Evolutionary conservation across 2,888 invertebrate species (phyloP).

Genomic region (Darwinula stevensoni): DNA sequence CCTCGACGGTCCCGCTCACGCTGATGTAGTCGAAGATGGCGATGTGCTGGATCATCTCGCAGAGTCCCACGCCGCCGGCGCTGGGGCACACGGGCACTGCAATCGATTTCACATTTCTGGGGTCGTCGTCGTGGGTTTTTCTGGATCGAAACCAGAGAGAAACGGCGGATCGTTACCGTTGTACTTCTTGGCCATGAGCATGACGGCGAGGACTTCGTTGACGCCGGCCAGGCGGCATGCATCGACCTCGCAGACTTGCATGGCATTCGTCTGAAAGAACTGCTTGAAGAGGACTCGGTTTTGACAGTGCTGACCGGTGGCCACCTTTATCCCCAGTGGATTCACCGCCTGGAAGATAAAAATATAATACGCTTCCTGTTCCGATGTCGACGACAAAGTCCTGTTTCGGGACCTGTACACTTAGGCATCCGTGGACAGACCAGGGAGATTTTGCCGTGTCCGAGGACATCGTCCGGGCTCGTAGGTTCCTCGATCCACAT

Average conservation of each 20-base stretch:
- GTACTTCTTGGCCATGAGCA: slow-evolving; percentile 38
- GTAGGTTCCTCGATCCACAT: slow-evolving; percentile 84
- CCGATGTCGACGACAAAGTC: neutral
- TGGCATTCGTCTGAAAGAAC: slow-evolving; percentile 42
- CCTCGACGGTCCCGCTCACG: slow-evolving; percentile 30
- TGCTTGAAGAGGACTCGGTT: slow-evolving; percentile 80
- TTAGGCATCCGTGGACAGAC: slow-evolving; percentile 19
- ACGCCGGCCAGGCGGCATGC: slow-evolving; percentile 59
- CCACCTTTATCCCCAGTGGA: slow-evolving; percentile 48
- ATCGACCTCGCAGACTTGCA: slow-evolving; percentile 71
- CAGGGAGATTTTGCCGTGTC: slow-evolving; percentile 45
- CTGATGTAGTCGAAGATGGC: slow-evolving; percentile 59
- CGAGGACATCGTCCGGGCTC: slow-evolving; percentile 64
- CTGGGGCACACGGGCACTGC: slow-evolving; percentile 74
- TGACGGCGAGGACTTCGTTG: slow-evolving; percentile 58
- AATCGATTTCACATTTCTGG: slow-evolving; percentile 12
- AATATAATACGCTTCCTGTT: neutral
- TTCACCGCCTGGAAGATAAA: slow-evolving; percentile 19
- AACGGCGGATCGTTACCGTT: slow-evolving; percentile 6
- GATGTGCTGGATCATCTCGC: slow-evolving; percentile 76
- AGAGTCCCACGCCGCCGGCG: slow-evolving; percentile 75
- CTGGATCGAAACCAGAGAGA: neutral
- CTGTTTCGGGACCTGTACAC: no score
- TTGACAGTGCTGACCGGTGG: slow-evolving; percentile 71
- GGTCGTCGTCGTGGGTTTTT: no score